Base-by-base conservation (phyloP, 2,113 vertebrate genomes). In the Pangasianodon gigas region DNA sequence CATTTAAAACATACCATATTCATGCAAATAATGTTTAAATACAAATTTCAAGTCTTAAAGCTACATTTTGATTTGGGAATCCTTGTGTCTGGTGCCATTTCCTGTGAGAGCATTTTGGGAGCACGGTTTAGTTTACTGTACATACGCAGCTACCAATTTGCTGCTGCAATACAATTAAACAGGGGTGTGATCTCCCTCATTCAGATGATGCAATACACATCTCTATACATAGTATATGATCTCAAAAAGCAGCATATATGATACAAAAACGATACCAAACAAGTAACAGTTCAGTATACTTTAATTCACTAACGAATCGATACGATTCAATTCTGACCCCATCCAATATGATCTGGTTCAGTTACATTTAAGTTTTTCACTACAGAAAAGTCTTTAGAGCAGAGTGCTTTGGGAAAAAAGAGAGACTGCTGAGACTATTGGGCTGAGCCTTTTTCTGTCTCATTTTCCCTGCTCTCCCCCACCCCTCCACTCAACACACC, bases 401-500 rank as follows among this genome's bases (percentile, higher is more conserved):
- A 32, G 10, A 67, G 65, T 11, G 29, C 29, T 67, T 18, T 13
- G 29, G n/a, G n/a, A n/a, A n/a, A n/a, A n/a, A n/a, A n/a, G n/a
- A n/a, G n/a, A n/a, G n/a, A n/a, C n/a, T n/a, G n/a, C n/a, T n/a
- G n/a, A n/a, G n/a, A n/a, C n/a, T n/a, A n/a, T n/a, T n/a, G n/a
- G n/a, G n/a, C n/a, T n/a, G n/a, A 69, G 58, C 32, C 21, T 48
- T 86, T 62, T 44, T 24, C 9, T 2, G 37, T 80, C 37, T 19
- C 7, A 41, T 46, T 87, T 75, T 46, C 94, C 92, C 48, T 87
- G 84, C 84, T 93, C 88, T 79, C 86, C 89, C 89, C 89, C 93
- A 94, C 92, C 91, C 69, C 88, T 93, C 92, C 95, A 94, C 93
- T 93, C 91, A 93, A 94, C 92, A 94, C 92, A 93, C 82, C 93